A percentile compares a stretch with the other conserved stretches of the same genome.
These are phyloP conservation scores for Tineola bisselliella DNA, from an alignment of 2,888 invertebrate species.

Conservation along the genomic window DNA sequence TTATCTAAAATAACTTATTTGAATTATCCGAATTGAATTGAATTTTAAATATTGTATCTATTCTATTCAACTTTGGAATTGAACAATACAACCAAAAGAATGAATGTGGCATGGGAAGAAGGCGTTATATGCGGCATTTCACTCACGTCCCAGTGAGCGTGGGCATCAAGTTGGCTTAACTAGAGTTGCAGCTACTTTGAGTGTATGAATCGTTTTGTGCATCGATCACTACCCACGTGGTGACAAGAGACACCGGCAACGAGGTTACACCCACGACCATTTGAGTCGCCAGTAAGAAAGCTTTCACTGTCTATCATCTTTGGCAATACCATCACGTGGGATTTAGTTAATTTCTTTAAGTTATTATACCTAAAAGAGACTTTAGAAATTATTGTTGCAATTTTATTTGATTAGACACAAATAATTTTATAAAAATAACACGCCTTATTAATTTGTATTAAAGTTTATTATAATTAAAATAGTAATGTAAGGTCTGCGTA, in stretches of 20 bases:
- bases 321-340: not conserved
- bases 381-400: no score
- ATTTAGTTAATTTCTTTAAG: not conserved
- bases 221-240: constrained; percentile 35
- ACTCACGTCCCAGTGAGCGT: not conserved
- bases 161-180: not conserved
- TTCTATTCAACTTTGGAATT: no score
- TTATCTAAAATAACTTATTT: no score
- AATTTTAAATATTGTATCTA: no score
- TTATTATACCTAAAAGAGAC: no score
- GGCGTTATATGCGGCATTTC: not conserved
- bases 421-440: no score
- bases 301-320: constrained; percentile 9
- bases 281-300: not conserved
- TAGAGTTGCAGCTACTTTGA: not conserved
- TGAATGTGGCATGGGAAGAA: not conserved
- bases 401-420: no score
- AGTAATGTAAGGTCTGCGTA: not conserved
- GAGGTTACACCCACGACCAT: constrained; percentile 8
- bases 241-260: constrained; percentile 2
- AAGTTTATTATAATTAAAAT: not conserved
- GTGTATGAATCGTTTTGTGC: constrained; percentile 19
- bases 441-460: not conserved
- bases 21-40: no score
- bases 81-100: not conserved